Conservation (phyloP, 2,888 invertebrate genomes). For the Cantharis rufa region DNA sequence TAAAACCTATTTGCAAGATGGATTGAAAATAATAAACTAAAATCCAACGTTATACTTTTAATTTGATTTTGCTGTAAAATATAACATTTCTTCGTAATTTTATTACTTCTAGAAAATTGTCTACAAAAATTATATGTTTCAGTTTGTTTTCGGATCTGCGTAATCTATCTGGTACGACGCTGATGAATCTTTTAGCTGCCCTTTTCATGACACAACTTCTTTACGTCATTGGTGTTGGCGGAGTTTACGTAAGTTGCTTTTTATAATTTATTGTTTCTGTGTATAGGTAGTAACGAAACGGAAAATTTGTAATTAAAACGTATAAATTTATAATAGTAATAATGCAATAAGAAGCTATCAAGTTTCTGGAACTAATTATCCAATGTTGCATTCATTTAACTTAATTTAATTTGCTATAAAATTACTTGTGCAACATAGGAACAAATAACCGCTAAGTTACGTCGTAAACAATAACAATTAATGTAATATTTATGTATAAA, state of each 20-base stretch:
- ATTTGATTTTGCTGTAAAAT: neutral
- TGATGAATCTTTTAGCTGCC: constrained; percentile 69
- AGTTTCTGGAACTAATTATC: neutral
- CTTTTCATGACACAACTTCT: constrained; percentile 70
- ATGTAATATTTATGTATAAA: neutral
- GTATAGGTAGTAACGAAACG: neutral
- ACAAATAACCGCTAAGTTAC: neutral
- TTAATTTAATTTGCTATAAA: neutral
- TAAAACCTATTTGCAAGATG: neutral
- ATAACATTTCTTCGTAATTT: neutral
- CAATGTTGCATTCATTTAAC: neutral
- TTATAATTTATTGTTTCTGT: neutral
- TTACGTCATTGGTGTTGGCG: constrained; percentile 70
- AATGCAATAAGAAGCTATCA: neutral
- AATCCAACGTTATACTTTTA: neutral
- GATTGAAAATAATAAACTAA: neutral
- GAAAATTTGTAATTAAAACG: neutral
- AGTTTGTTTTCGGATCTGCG: constrained; percentile 70
- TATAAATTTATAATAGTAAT: neutral
- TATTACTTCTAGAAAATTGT: neutral
- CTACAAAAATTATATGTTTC: constrained; percentile 48
- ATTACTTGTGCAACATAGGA: neutral
- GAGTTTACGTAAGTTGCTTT: constrained; percentile 62
- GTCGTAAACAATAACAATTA: neutral
- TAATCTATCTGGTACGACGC: constrained; percentile 67